phyloP scores from a whole-genome alignment of 2,113 vertebrate species.

The Hippocampus abdominalis region DNA sequence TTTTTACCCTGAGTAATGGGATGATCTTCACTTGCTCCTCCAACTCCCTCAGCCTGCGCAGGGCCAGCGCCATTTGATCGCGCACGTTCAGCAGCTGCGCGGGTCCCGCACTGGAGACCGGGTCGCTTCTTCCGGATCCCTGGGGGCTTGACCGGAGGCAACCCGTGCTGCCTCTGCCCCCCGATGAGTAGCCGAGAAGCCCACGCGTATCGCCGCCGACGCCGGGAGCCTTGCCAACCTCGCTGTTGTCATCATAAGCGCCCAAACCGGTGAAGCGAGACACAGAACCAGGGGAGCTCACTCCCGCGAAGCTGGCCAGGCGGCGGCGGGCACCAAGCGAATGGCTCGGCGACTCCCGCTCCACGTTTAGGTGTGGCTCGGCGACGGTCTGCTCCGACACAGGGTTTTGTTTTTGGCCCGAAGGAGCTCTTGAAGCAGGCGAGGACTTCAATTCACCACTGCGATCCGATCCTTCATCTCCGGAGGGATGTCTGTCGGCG shows the following conservation, averaged over 20 bases:
- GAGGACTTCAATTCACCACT: constrained; percentile 73
- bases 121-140: constrained; percentile 85
- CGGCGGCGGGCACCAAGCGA: constrained; percentile 78
- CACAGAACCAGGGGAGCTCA: constrained; percentile 82
- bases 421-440: constrained; percentile 71
- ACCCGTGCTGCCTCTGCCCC: constrained; percentile 67
- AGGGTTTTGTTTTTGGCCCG: constrained; percentile 74
- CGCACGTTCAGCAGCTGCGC: constrained; percentile 90
- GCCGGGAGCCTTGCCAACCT: constrained; percentile 76
- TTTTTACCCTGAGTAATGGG: constrained; percentile 92
- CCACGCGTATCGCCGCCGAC: constrained; percentile 64
- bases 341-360: constrained; percentile 76
- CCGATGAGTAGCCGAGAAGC: constrained; percentile 75
- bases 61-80: constrained; percentile 94
- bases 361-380: constrained; percentile 78
- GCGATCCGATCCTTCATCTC: constrained; percentile 68
- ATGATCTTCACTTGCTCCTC: constrained; percentile 96
- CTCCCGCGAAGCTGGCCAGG: constrained; percentile 89
- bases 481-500: constrained; percentile 60
- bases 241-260: constrained; percentile 75
- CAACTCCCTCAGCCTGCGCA: constrained; percentile 89
- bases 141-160: constrained; percentile 84
- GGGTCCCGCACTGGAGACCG: constrained; percentile 79
- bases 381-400: constrained; percentile 80
- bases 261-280: constrained; percentile 82